A percentile compares a stretch with the other conserved stretches of the same genome.
Conservation (phyloP, 2,797 vertebrate genomes). For the Tamandua tetradactyla region DNA sequence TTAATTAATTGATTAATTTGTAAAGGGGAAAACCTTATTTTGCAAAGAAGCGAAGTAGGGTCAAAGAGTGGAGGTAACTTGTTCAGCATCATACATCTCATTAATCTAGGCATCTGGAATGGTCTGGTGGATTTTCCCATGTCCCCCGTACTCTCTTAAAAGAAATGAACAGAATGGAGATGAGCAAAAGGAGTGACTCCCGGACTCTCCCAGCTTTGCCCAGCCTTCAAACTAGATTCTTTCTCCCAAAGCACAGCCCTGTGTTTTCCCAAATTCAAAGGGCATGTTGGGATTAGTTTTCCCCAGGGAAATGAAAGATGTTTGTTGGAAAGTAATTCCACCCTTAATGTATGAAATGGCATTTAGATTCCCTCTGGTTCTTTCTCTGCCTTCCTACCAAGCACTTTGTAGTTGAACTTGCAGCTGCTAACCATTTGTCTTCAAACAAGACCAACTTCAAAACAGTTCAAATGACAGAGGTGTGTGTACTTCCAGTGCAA, state of each 20-base stretch:
- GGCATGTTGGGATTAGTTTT: conserved; percentile 37
- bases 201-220: background rate
- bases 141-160: background rate
- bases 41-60: conserved; percentile 33
- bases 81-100: background rate
- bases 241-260: conserved; percentile 6
- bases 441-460: conserved; percentile 55
- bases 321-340: conserved; percentile 68
- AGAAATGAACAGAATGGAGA: background rate
- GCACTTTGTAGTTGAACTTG: conserved; percentile 66
- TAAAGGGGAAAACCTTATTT: conserved; percentile 45
- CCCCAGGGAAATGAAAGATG: conserved; percentile 57
- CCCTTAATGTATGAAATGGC: conserved; percentile 51
- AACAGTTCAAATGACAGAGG: conserved; percentile 63
- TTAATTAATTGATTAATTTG: background rate
- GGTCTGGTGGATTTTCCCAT: background rate
- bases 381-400: conserved; percentile 51
- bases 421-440: conserved; percentile 77
- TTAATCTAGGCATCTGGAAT: background rate
- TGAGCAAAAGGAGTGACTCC: conserved; percentile 22
- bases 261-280: conserved; percentile 55
- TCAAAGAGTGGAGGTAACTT: background rate
- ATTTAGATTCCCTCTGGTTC: conserved; percentile 39
- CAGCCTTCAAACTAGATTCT: conserved; percentile 31
- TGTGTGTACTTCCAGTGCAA: conserved; percentile 29